These are phyloP conservation scores for Machimus atricapillus DNA, from an alignment of 2,888 invertebrate genomes.

Conservation along the genomic window DNA sequence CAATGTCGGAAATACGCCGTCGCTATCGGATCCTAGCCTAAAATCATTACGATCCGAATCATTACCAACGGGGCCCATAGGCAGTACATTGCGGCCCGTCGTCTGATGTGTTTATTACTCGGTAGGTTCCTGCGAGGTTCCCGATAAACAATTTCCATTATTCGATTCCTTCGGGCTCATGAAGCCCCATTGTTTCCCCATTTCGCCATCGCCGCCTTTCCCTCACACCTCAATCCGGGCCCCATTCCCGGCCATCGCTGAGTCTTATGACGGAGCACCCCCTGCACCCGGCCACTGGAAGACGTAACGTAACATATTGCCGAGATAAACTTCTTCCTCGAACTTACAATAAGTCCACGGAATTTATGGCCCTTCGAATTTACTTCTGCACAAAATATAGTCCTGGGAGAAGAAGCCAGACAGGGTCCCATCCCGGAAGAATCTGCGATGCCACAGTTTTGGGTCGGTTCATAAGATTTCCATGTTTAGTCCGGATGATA, in stretches of 20 bases:
- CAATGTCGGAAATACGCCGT: background rate
- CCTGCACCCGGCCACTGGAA: background rate
- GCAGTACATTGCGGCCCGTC: background rate
- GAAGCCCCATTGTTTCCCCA: conserved; percentile 7
- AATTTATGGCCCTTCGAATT: conserved; percentile 33
- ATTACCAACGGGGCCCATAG: background rate
- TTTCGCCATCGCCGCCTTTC: background rate
- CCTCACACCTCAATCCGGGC: background rate
- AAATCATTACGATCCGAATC: background rate
- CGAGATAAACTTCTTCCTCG: conserved; percentile 24
- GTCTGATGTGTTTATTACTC: background rate
- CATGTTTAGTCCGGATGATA: conserved; percentile 1
- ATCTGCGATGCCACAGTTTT: background rate
- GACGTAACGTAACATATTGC: conserved; percentile 25
- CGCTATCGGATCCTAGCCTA: background rate
- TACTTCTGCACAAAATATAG: background rate
- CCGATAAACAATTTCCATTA: conserved; percentile 30
- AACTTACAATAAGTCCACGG: conserved; percentile 31
- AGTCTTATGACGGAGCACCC: background rate
- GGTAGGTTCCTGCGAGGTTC: background rate
- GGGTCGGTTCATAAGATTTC: background rate
- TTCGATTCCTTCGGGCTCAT: background rate
- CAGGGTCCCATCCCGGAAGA: background rate
- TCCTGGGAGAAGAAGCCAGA: background rate
- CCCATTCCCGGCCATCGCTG: background rate